Conservation (phyloP, 1,140 invertebrate genomes). For the Zaprionus vittiger region DNA sequence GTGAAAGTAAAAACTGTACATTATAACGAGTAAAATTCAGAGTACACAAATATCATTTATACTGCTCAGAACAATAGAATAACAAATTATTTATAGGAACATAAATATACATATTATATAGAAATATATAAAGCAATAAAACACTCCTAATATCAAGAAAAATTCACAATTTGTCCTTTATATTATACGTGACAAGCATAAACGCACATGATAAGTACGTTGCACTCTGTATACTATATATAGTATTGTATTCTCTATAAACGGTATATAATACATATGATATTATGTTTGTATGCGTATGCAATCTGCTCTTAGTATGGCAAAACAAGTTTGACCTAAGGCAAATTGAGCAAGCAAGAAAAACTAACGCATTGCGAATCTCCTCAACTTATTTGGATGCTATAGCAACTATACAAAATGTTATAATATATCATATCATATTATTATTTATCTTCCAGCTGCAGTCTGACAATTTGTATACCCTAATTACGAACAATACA, state of each 20-base stretch:
- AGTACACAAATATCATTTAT: too few relatives aligned
- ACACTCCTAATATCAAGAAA: too few relatives aligned
- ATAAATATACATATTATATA: too few relatives aligned
- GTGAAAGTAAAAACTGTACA: too few relatives aligned
- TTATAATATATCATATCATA: background rate
- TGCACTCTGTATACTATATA: background rate
- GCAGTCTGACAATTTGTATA: background rate
- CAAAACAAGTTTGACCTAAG: background rate
- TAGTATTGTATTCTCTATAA: background rate
- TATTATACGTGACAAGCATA: background rate
- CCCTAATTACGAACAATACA: background rate
- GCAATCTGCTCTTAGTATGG: background rate
- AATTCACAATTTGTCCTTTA: too few relatives aligned
- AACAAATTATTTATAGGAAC: too few relatives aligned
- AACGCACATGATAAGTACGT: background rate
- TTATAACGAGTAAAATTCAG: too few relatives aligned
- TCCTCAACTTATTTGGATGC: background rate
- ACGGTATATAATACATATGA: background rate
- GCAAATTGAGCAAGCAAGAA: background rate
- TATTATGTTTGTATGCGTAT: background rate
- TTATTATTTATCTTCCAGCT: background rate
- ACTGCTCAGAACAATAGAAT: too few relatives aligned
- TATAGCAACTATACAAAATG: background rate
- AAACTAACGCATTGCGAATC: background rate
- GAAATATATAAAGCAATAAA: too few relatives aligned